Conservation (phyloP, 2,113 vertebrate genomes). For the Elephas maximus region DNA sequence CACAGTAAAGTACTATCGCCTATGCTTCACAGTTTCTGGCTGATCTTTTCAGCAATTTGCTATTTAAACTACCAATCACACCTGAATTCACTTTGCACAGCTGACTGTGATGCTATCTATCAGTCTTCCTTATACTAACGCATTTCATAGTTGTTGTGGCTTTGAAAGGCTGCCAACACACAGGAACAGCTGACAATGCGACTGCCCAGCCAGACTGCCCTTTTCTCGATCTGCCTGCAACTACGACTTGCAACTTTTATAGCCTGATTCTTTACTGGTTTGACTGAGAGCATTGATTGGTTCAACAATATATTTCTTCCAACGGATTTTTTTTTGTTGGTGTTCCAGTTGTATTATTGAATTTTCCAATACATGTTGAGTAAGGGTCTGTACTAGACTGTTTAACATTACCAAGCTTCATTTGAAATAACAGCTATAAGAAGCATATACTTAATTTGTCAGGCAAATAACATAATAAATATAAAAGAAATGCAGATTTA, state of each 20-base stretch:
- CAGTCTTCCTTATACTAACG: slow-evolving; percentile 46
- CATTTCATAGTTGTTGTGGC: slow-evolving; percentile 42
- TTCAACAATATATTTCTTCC: slow-evolving; percentile 49
- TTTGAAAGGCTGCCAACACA: slow-evolving; percentile 65
- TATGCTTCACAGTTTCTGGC: slow-evolving; percentile 16
- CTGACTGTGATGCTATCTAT: slow-evolving; percentile 51
- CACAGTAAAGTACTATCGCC: neutral
- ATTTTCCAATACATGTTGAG: slow-evolving; percentile 53
- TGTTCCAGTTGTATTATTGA: neutral
- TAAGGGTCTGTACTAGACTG: slow-evolving; percentile 8
- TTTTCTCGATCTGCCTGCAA: slow-evolving; percentile 26
- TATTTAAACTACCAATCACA: slow-evolving; percentile 71
- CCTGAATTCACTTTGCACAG: slow-evolving; percentile 66
- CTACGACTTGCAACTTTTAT: slow-evolving; percentile 59
- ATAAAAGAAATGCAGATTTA: slow-evolving; percentile 41
- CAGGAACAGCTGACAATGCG: slow-evolving; percentile 39
- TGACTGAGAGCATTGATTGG: slow-evolving; percentile 56
- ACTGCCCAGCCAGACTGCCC: neutral
- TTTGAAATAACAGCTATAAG: slow-evolving; percentile 55
- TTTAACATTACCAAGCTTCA: slow-evolving; percentile 54
- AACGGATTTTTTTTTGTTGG: neutral
- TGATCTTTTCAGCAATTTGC: slow-evolving; percentile 65
- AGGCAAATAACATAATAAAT: slow-evolving; percentile 43
- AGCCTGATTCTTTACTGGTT: slow-evolving; percentile 24
- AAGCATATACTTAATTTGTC: neutral